These are phyloP conservation scores for Brotula barbata DNA, from an alignment of 2,797 vertebrate genomes.

Conservation along the genomic window DNA sequence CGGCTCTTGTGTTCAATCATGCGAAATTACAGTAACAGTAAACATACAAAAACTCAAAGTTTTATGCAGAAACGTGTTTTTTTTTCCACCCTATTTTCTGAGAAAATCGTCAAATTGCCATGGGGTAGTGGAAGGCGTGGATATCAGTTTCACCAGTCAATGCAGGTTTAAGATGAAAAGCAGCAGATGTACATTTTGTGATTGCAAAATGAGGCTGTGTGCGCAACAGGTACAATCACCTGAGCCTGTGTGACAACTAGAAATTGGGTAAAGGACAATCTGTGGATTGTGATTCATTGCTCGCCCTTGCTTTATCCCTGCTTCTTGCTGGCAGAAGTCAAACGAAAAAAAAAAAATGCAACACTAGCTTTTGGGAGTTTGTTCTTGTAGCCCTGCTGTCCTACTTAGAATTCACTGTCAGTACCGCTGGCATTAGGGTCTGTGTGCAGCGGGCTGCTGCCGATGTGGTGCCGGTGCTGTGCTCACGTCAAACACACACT, in stretches of 20 bases:
- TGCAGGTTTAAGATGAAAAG: not conserved
- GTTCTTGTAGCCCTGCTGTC: constrained; percentile 47
- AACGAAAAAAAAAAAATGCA: constrained; percentile 16
- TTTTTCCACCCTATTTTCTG: not conserved
- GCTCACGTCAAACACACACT: constrained; percentile 53
- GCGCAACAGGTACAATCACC: constrained; percentile 56
- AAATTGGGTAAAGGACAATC: constrained; percentile 69
- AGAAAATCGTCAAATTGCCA: not conserved
- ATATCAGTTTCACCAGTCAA: too few species aligned
- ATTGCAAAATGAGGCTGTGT: constrained; percentile 6
- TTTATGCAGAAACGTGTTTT: not conserved
- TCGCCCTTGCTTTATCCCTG: constrained; percentile 44
- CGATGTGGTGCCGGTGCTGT: constrained; percentile 28
- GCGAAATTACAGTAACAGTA: not conserved
- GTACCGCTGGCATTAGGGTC: constrained; percentile 38
- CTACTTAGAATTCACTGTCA: constrained; percentile 72
- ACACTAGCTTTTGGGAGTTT: constrained; percentile 36
- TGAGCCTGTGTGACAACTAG: constrained; percentile 28
- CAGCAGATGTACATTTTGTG: not conserved
- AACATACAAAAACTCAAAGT: constrained; percentile 5
- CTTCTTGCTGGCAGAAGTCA: constrained; percentile 20
- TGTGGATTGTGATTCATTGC: constrained; percentile 64
- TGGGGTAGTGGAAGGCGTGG: too few species aligned
- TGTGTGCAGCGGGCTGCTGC: constrained; percentile 64
- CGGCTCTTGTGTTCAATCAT: constrained; percentile 1